phyloP scores from a whole-genome alignment of 2,113 vertebrate species.

The Python bivittatus region DNA sequence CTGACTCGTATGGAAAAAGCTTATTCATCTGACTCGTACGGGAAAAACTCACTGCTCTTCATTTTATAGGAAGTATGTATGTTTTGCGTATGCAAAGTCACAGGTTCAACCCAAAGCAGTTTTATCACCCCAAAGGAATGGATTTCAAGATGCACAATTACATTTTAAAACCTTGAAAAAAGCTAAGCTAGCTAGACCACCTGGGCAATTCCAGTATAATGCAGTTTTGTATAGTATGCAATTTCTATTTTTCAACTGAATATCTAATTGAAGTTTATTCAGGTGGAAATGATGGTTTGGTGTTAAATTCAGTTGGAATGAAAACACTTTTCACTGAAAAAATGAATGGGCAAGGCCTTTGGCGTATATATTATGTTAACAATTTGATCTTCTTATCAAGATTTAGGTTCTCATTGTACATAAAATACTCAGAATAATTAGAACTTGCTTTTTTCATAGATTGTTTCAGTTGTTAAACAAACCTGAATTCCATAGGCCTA shows the following conservation, averaged over 20 bases:
- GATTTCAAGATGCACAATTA: background rate
- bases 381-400: background rate
- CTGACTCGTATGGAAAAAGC: background rate
- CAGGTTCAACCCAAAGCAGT: background rate
- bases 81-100: background rate
- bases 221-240: background rate
- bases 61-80: background rate
- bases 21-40: background rate
- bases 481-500: background rate
- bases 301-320: background rate
- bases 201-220: background rate
- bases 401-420: background rate
- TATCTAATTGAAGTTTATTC: background rate
- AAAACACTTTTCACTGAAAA: background rate
- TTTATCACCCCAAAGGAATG: background rate
- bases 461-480: background rate
- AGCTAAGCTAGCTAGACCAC: background rate
- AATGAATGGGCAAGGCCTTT: background rate
- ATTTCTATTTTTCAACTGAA: no score
- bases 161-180: background rate
- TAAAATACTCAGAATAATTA: background rate
- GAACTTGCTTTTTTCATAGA: background rate
- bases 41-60: background rate
- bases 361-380: no score
- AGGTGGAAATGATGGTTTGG: background rate